Conservation (phyloP, 2,113 vertebrate species). For the Oncorhynchus kisutch region DNA sequence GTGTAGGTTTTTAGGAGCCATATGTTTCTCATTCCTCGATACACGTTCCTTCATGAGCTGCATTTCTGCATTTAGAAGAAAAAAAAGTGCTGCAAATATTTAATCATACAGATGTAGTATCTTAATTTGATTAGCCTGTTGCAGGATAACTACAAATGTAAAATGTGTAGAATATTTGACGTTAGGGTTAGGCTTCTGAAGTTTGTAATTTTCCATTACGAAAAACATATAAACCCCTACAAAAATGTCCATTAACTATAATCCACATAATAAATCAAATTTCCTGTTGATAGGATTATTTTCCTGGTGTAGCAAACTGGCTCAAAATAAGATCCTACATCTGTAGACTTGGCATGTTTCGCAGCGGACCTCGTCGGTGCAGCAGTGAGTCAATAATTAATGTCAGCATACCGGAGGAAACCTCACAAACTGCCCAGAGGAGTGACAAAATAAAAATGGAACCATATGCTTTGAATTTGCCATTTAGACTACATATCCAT, state of each 20-base stretch:
- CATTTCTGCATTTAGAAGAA: slow-evolving; percentile 31
- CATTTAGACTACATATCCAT: slow-evolving; percentile 16
- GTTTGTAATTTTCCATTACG: too few species aligned
- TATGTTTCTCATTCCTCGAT: slow-evolving; percentile 59
- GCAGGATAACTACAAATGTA: too few species aligned
- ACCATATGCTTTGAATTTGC: slow-evolving; percentile 12
- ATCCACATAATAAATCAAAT: too few species aligned
- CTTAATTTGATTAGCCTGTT: too few species aligned
- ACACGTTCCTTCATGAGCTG: slow-evolving; percentile 39
- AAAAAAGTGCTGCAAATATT: slow-evolving; percentile 46
- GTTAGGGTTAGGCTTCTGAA: too few species aligned
- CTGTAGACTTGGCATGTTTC: slow-evolving; percentile 32
- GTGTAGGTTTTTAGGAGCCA: slow-evolving; percentile 47
- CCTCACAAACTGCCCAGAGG: slow-evolving; percentile 11
- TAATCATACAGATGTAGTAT: slow-evolving; percentile 24
- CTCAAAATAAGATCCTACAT: too few species aligned
- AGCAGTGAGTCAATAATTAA: slow-evolving; percentile 26
- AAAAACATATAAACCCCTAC: too few species aligned
- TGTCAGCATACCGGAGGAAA: slow-evolving; percentile 28
- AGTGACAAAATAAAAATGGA: slow-evolving; percentile 21
- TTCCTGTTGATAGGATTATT: too few species aligned
- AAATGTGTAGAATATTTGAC: too few species aligned
- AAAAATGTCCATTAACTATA: too few species aligned
- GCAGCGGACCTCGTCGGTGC: slow-evolving; percentile 12
- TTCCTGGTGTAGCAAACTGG: too few species aligned